phyloP scores from a whole-genome alignment of 2,888 invertebrate species.

The Orthosia cruda region DNA sequence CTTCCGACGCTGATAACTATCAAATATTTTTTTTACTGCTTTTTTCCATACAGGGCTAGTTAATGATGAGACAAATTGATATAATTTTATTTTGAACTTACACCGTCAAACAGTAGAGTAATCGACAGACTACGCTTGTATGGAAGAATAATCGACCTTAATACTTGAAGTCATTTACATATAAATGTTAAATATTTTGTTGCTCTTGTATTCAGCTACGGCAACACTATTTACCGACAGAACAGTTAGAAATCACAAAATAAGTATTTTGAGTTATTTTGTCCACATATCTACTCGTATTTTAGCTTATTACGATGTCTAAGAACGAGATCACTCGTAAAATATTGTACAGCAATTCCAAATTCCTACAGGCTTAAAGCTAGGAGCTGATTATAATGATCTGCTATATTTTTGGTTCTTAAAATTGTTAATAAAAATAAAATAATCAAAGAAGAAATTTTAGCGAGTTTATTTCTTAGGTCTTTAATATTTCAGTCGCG shows the following conservation, averaged over 20 bases:
- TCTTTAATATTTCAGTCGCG: conserved; percentile 36
- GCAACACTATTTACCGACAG: neutral
- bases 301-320: conserved; percentile 1
- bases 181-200: no score
- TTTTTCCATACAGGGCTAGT: no score
- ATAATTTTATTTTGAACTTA: no score
- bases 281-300: no score
- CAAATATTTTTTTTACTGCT: no score
- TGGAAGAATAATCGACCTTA: no score
- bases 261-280: neutral
- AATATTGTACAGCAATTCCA: neutral
- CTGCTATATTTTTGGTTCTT: neutral
- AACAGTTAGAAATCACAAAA: neutral
- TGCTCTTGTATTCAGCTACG: neutral
- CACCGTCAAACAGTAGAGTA: no score
- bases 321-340: neutral
- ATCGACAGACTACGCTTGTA: no score
- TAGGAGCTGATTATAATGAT: neutral
- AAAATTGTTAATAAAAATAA: neutral
- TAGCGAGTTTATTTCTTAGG: neutral
- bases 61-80: no score
- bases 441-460: neutral
- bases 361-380: neutral
- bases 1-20: no score
- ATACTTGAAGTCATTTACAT: no score